Percentiles rank a stretch among this genome's conserved stretches.
Conservation (phyloP, 2,888 invertebrate species). For the Rhyacophila evoluta region DNA sequence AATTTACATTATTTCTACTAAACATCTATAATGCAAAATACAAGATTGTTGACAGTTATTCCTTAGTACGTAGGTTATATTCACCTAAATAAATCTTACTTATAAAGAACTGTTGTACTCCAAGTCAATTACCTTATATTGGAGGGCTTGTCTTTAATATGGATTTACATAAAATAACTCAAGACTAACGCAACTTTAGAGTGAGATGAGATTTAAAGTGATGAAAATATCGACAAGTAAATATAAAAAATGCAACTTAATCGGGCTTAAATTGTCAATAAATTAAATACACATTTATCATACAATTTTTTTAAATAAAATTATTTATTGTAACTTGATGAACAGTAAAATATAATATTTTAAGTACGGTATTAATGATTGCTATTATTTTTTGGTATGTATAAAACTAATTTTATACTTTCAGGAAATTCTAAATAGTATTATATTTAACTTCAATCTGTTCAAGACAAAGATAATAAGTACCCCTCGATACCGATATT, state of each 20-base stretch:
- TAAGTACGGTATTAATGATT: neutral
- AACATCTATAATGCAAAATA: conserved; percentile 50
- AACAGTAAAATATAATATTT: no score
- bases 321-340: no score
- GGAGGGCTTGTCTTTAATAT: conserved; percentile 45
- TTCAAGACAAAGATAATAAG: no score
- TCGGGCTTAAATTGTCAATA: no score
- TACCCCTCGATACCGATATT: no score
- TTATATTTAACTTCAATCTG: no score
- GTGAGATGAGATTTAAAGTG: neutral
- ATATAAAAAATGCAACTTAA: neutral
- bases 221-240: neutral
- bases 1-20: conserved; percentile 52
- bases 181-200: neutral
- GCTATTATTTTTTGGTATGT: conserved; percentile 19
- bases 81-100: conserved; percentile 34
- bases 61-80: conserved; percentile 46
- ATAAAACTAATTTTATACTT: no score
- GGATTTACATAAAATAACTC: conserved; percentile 14
- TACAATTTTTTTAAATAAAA: no score
- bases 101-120: conserved; percentile 45
- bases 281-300: no score
- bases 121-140: conserved; percentile 46
- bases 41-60: conserved; percentile 41
- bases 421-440: no score